A percentile compares a stretch with the other conserved stretches of the same genome.
phyloP scores from a whole-genome alignment of 2,888 invertebrate genomes.

The Eupithecia centaureata region DNA sequence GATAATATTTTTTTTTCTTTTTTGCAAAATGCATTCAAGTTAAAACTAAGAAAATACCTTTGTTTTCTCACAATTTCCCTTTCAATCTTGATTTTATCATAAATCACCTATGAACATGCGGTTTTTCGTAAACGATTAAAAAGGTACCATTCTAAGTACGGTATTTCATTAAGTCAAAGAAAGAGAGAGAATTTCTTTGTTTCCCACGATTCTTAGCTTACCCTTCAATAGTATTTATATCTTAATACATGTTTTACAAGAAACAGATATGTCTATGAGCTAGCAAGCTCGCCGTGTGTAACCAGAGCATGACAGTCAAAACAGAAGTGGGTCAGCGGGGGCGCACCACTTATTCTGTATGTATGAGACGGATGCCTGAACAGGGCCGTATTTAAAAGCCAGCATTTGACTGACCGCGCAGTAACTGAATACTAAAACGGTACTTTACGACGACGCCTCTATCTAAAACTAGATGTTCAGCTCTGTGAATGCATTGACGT shows the following conservation, averaged over 20 bases:
- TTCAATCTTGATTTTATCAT: too few species aligned
- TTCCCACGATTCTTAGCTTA: background rate
- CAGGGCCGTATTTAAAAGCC: slow-evolving; percentile 70
- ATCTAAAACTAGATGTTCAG: slow-evolving; percentile 40
- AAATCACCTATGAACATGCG: too few species aligned
- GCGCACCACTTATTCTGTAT: slow-evolving; percentile 69
- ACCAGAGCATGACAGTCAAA: slow-evolving; percentile 34
- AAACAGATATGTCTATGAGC: background rate
- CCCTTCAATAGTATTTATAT: background rate
- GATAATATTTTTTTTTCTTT: too few species aligned
- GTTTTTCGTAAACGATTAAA: too few species aligned
- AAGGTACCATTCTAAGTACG: too few species aligned
- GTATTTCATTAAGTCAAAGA: too few species aligned
- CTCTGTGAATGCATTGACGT: slow-evolving; percentile 2
- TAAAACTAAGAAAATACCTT: too few species aligned
- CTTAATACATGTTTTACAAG: background rate
- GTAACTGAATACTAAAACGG: slow-evolving; percentile 60
- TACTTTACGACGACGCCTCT: slow-evolving; percentile 46
- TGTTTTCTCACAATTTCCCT: too few species aligned
- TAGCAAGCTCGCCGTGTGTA: background rate
- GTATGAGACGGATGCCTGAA: slow-evolving; percentile 69
- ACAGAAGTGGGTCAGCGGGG: slow-evolving; percentile 56
- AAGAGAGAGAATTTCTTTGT: too few species aligned
- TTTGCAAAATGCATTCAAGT: too few species aligned
- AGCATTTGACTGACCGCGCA: slow-evolving; percentile 68